Evolutionary conservation across 2,797 vertebrate species (phyloP), one percentile per base, ranked within the genome.

Genomic region (Hozukius guyotensis): DNA sequence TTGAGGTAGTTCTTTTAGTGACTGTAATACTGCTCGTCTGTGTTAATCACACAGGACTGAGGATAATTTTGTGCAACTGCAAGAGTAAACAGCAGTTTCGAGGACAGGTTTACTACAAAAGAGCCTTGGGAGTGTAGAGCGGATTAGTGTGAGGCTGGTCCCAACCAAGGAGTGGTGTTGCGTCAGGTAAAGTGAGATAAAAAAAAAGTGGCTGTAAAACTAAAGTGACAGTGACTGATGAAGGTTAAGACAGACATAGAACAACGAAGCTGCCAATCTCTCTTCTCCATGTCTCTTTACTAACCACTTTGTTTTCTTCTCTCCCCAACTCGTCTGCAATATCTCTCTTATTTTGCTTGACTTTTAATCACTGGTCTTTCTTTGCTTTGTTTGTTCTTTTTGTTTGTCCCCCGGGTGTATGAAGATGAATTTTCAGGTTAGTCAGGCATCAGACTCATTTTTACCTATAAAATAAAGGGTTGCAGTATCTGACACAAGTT

Each of bases 371-470:
- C 80, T 90, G 87, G 79, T 90, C 85, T 86, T 89, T 81, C 79
- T 91, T 91, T 92, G 88, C 82, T 80, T 89, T 92, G 88, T 84
- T 87, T 91, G 88, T 91, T 88, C 49, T 88, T 89, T 89, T 90
- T 91, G 90, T 93, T 91, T 93, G 90, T 92, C 87, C 87, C 71
- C 14, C 85, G 83, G 81, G 81, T 90, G 90, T 94, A 86, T 92
- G 89, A 92, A 94, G 92, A 94, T 93, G 92, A 93, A 88, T 93
- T 77, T 89, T 76, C 92, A 94, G 92, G 94, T 94, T 90, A 93
- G 92, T 94, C 91, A 92, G 93, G 89, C 77, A 3, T 85, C 86
- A 88, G 82, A 88, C 74, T 83, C 87, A 85, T 82, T n/a, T 79
- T 83, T 71, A 79, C 73, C 59, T 76, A 22, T 34, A 59, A 85